phyloP scores from a whole-genome alignment of 2,797 vertebrate species.

The Myotis vivesi region DNA sequence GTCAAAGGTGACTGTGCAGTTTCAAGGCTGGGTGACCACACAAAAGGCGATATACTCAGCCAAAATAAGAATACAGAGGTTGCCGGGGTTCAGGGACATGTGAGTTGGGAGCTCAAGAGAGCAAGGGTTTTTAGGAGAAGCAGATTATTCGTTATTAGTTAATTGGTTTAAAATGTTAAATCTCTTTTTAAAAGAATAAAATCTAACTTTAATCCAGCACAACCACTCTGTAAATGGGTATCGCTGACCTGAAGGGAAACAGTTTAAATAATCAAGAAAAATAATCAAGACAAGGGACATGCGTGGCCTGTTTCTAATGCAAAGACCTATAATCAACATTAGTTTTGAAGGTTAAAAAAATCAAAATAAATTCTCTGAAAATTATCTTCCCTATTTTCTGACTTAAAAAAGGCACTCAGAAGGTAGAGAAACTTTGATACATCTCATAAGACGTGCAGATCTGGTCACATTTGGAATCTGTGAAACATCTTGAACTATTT shows the following conservation, averaged over 20 bases:
- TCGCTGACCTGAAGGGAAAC: background rate
- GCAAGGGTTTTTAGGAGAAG: background rate
- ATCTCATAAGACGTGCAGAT: slow-evolving; percentile 25
- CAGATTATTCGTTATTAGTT: slow-evolving; percentile 16
- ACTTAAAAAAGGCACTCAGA: background rate
- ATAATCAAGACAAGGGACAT: background rate
- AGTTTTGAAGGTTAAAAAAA: slow-evolving; percentile 35
- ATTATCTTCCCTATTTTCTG: background rate
- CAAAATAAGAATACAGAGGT: slow-evolving; percentile 6
- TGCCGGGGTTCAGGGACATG: background rate
- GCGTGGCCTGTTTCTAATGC: background rate
- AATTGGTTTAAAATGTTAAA: background rate
- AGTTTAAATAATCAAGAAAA: background rate
- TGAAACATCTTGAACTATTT: slow-evolving; percentile 56
- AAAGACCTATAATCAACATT: background rate
- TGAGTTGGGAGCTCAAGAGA: background rate
- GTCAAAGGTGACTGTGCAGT: slow-evolving; percentile 26
- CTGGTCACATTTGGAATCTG: slow-evolving; percentile 1
- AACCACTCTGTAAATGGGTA: background rate
- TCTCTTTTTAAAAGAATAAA: slow-evolving; percentile 25
- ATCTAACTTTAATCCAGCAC: background rate
- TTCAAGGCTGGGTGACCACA: slow-evolving; percentile 48
- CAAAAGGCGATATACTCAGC: slow-evolving; percentile 20
- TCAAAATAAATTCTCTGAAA: slow-evolving; percentile 9
- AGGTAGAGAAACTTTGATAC: background rate